Conservation (phyloP, 2,888 invertebrate species). For the Ochropleura leucogaster region DNA sequence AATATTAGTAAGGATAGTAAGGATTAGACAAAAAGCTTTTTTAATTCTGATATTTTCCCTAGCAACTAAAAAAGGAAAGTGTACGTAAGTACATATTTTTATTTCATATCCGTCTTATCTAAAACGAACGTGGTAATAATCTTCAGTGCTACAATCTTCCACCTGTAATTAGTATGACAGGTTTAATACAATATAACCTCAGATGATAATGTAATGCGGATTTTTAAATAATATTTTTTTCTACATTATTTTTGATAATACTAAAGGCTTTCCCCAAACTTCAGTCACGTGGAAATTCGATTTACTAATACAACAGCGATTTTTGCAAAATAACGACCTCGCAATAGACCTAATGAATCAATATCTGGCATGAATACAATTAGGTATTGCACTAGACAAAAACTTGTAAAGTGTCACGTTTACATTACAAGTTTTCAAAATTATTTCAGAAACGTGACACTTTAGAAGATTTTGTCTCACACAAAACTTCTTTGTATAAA, state of each 20-base stretch:
- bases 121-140: neutral
- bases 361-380: no score
- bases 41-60: neutral
- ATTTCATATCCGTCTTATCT: conserved; percentile 9
- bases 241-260: neutral
- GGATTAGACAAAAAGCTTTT: no score
- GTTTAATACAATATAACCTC: neutral
- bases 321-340: no score
- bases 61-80: neutral
- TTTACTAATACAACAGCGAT: no score
- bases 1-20: no score
- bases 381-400: no score
- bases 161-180: conserved; percentile 7
- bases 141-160: neutral
- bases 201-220: neutral
- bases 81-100: neutral
- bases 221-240: neutral
- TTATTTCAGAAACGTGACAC: no score
- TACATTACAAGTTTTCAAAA: no score
- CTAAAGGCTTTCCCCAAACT: neutral
- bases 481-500: no score
- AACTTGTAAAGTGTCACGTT: no score
- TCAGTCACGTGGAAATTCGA: neutral
- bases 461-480: no score
- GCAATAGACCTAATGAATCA: no score